These are phyloP conservation scores for Dicranocentrus wangi DNA, from an alignment of 2,888 invertebrate genomes.

Conservation along the genomic window DNA sequence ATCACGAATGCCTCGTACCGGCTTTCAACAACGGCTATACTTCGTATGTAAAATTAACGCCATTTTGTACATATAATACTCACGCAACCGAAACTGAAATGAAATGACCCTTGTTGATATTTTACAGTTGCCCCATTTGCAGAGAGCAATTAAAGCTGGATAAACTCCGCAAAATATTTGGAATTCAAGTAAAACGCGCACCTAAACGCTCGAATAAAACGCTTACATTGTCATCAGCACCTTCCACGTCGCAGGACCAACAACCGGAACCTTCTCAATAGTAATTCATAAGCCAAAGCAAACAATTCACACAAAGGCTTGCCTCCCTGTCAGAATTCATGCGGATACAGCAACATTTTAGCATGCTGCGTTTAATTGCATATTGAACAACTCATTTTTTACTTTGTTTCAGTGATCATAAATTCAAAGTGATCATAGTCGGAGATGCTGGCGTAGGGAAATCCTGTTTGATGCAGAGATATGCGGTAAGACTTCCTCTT, in stretches of 20 bases:
- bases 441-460: constrained; percentile 97
- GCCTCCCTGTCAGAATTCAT: not conserved
- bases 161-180: constrained; percentile 67
- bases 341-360: not conserved
- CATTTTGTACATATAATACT: no score
- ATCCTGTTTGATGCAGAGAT: constrained; percentile 94
- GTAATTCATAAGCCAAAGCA: constrained; percentile 20
- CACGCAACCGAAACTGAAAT: no score
- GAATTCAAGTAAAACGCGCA: constrained; percentile 59
- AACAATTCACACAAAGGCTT: not conserved
- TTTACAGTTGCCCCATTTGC: constrained; percentile 68
- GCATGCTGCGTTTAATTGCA: not conserved
- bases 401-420: constrained; percentile 67
- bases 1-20: constrained; percentile 66
- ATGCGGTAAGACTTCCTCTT: constrained; percentile 76
- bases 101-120: no score
- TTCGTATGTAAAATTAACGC: constrained; percentile 54
- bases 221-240: not conserved
- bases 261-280: constrained; percentile 50
- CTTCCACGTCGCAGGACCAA: not conserved
- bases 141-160: constrained; percentile 60
- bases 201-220: constrained; percentile 21
- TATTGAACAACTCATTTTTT: not conserved
- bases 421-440: constrained; percentile 79
- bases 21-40: constrained; percentile 69